A percentile compares a stretch with the other conserved stretches of the same genome.
Evolutionary conservation across 2,797 vertebrate species (phyloP).

Genomic region (Netta rufina): DNA sequence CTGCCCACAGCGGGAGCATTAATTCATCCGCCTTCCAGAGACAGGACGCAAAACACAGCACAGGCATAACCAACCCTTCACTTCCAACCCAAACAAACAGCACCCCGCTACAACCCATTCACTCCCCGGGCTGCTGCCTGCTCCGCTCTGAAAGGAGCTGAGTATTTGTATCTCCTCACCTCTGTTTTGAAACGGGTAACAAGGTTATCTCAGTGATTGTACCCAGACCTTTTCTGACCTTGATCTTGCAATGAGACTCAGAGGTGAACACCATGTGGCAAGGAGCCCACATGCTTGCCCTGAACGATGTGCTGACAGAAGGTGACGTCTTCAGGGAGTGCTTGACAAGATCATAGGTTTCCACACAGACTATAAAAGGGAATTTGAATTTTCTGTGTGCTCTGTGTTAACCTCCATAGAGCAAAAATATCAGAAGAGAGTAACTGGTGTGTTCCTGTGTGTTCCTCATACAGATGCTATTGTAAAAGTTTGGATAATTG

Average conservation of each 20-base stretch:
- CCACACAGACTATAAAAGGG: neutral
- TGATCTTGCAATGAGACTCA: neutral
- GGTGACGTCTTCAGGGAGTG: neutral
- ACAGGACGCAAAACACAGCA: constrained; percentile 11
- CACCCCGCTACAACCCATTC: neutral
- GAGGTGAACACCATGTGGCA: neutral
- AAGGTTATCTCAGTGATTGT: neutral
- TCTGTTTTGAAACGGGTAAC: neutral
- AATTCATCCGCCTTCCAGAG: neutral
- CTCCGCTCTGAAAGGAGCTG: neutral
- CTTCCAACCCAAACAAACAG: constrained; percentile 33
- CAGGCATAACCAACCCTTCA: constrained; percentile 5
- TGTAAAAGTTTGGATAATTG: neutral
- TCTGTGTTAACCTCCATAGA: neutral
- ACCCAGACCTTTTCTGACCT: neutral
- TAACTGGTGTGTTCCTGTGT: neutral
- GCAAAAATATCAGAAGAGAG: neutral
- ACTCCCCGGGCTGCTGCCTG: neutral
- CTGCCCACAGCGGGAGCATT: constrained; percentile 41
- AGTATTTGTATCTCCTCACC: neutral
- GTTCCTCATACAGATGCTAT: neutral
- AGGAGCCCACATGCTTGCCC: rapidly evolving
- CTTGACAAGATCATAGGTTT: neutral
- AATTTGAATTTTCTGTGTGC: neutral
- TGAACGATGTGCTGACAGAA: neutral